phyloP scores from a whole-genome alignment of 2,113 vertebrate species.

The Oxygymnocypris stewartii region DNA sequence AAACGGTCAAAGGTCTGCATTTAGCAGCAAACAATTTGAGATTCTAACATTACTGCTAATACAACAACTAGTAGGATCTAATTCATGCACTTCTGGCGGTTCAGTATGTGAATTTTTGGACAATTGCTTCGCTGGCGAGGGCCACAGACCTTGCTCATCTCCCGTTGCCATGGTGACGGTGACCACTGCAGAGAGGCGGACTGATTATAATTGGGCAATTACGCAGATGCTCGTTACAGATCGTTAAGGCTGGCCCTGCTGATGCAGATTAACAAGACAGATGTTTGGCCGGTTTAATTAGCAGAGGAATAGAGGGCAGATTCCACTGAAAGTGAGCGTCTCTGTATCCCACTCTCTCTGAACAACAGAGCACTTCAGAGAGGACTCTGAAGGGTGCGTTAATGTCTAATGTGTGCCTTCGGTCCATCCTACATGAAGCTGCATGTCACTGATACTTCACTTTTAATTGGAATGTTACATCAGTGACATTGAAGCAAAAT shows the following conservation, averaged over 20 bases:
- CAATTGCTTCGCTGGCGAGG: background rate
- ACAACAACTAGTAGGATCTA: background rate
- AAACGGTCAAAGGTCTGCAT: background rate
- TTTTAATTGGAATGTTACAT: background rate
- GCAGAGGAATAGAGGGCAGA: background rate
- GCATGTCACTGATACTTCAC: background rate
- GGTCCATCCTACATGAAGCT: background rate
- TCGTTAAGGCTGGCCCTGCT: constrained; percentile 22
- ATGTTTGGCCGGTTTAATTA: constrained; percentile 34
- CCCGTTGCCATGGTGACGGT: background rate
- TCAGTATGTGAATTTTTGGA: background rate
- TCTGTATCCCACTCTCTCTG: background rate
- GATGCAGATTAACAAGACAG: constrained; percentile 35
- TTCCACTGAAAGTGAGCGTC: background rate
- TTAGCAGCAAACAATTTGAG: background rate
- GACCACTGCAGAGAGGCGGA: constrained; percentile 9
- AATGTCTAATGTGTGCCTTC: background rate
- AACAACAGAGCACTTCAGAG: background rate
- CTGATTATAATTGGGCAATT: constrained; percentile 60
- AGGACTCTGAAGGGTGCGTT: background rate
- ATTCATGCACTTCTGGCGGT: background rate
- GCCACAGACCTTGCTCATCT: background rate
- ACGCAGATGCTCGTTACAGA: constrained; percentile 52
- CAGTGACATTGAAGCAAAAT: background rate
- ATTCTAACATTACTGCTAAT: background rate